A percentile compares a stretch with the other conserved stretches of the same genome.
Conservation (phyloP, 2,888 invertebrate genomes). For the Monopis laevigella region DNA sequence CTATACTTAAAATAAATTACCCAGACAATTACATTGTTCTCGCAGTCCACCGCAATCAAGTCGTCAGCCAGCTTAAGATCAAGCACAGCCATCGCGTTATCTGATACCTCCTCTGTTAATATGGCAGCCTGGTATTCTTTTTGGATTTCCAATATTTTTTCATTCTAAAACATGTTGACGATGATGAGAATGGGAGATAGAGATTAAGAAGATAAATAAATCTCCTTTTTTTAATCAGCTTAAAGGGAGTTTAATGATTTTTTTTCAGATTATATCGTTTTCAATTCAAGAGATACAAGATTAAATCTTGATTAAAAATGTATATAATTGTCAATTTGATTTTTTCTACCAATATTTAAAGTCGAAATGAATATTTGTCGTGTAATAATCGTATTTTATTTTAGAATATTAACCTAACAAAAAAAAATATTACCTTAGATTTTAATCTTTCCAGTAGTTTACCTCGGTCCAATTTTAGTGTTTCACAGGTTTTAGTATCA, state of each 20-base stretch:
- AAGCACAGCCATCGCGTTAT: conserved; percentile 19
- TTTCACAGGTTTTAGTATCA: conserved; percentile 73
- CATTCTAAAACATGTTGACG: conserved; percentile 39
- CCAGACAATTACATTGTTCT: conserved; percentile 61
- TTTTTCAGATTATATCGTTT: no score
- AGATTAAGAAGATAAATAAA: no score
- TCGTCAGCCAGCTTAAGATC: conserved; percentile 45
- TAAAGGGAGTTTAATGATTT: no score
- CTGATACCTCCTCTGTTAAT: conserved; percentile 16
- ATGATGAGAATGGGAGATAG: no score
- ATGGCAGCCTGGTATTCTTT: conserved; percentile 24
- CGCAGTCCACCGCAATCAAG: conserved; percentile 33
- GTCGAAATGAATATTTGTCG: no score
- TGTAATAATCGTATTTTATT: no score
- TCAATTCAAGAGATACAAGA: no score
- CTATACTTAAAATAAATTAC: conserved; percentile 44
- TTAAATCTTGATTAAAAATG: no score
- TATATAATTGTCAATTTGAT: no score
- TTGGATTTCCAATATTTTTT: conserved; percentile 41
- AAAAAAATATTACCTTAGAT: conserved; percentile 75
- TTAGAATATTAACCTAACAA: no score
- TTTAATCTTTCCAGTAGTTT: conserved; percentile 76
- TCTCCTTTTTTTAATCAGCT: no score
- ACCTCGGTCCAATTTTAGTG: conserved; percentile 74
- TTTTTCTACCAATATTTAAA: no score